Base-by-base conservation (phyloP, 2,113 vertebrate species). In the Anguilla rostrata region DNA sequence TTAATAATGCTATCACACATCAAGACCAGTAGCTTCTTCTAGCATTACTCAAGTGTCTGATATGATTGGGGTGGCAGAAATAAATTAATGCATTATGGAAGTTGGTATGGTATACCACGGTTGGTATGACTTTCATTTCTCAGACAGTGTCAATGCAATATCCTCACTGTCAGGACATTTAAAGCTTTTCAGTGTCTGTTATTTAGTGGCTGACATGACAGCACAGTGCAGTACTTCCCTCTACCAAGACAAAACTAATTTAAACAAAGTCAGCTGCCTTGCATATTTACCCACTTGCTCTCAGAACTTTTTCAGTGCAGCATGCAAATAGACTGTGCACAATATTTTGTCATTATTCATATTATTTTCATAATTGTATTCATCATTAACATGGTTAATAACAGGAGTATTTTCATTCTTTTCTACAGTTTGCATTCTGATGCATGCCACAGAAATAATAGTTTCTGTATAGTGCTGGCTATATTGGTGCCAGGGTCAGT, bases 401-500 rank as follows among this genome's bases (percentile, higher is more conserved):
- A 86, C 83, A 88, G 90, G 86, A 91, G 88, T 88, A 88, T 92
- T 92, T 75, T 92, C 90, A 93, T 90, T 94, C 92, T 92, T 92
- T 89, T 95, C 93, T 96, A 96, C 93, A 94, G 90, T 94, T 92
- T 95, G 95, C 95, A 96, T 96, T 94, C 96, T 93, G 94, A 94
- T 96, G 95, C 96, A 96, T 96, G 95, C 96, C 94, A 94, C 93
- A 93, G 88, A 94, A 92, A 92, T 89, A 84, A 92, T 84, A 87
- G 91, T 94, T 92, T 94, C 95, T 96, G 95, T 94, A 96, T 96
- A 96, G 95, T 95, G 94, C 94, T 91, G 94, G 94, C 94, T 96
- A 95, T 94, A 95, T 86, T 84, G 91, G 93, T 93, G 94, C 93
- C 95, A 93, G 90, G 89, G 86, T 90, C n/a, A 84, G 91, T 92